Conservation (phyloP, 2,113 vertebrate species). For the Corynorhinus townsendii region DNA sequence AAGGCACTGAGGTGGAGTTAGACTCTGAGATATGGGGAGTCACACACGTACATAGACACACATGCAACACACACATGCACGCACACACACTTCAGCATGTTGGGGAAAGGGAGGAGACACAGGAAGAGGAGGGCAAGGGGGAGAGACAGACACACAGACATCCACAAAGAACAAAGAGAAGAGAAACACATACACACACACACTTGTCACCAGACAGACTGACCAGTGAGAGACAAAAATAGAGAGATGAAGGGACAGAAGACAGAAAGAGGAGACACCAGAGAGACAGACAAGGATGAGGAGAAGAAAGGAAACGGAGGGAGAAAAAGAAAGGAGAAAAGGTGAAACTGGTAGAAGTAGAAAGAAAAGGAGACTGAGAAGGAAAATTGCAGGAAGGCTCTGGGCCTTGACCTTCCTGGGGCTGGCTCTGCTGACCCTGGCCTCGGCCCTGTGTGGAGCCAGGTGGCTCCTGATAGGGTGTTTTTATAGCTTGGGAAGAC, state of each 20-base stretch:
- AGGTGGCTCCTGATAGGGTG: background rate
- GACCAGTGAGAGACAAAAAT: background rate
- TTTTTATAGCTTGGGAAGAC: background rate
- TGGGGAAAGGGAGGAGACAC: background rate
- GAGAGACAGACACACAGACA: background rate
- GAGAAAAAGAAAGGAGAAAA: slow-evolving; percentile 7
- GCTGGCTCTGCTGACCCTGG: background rate
- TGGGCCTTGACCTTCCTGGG: background rate
- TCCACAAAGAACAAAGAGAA: background rate
- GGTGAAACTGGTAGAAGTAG: background rate
- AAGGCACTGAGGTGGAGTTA: slow-evolving; percentile 51
- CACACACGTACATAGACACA: background rate
- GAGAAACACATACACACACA: background rate
- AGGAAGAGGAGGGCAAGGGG: background rate
- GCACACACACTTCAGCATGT: background rate
- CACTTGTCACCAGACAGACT: background rate
- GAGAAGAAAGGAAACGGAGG: background rate
- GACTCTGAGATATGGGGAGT: background rate
- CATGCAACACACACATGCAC: background rate
- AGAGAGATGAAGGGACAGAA: background rate
- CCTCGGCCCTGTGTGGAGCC: background rate
- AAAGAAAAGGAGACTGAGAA: background rate
- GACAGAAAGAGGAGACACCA: background rate
- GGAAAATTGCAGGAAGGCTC: background rate
- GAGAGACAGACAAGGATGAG: background rate